Evolutionary conservation across 2,888 invertebrate genomes (phyloP).

Genomic region (Sturmia bella): DNA sequence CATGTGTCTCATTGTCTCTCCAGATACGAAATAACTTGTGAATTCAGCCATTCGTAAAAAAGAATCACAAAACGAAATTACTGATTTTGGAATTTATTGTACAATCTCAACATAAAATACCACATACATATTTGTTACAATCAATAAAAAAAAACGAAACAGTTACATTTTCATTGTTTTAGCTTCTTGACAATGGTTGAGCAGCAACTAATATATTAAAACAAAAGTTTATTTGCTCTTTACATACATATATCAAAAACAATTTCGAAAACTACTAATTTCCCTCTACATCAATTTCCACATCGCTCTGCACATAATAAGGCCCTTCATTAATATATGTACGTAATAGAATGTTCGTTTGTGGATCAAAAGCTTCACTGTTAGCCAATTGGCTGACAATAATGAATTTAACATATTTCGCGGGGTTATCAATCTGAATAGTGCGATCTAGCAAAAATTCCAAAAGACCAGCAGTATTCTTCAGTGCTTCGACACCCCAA

Average conservation of each 20-base stretch:
- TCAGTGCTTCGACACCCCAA: conserved; percentile 91
- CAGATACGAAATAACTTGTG: too few species aligned
- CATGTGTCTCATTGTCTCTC: too few species aligned
- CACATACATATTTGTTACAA: too few species aligned
- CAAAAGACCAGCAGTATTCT: conserved; percentile 86
- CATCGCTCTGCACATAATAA: conserved; percentile 86
- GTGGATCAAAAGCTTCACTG: conserved; percentile 85
- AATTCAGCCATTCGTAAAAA: too few species aligned
- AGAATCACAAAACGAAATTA: too few species aligned
- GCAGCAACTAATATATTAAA: not conserved
- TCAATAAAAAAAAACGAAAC: too few species aligned
- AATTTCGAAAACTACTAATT: conserved; percentile 63
- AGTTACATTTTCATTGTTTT: too few species aligned
- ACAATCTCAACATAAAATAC: too few species aligned
- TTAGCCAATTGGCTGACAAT: conserved; percentile 86
- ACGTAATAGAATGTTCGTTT: conserved; percentile 85
- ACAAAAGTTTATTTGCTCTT: not conserved
- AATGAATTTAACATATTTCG: conserved; percentile 86
- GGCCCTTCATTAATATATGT: conserved; percentile 90
- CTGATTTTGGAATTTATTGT: too few species aligned
- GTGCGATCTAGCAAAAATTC: conserved; percentile 91
- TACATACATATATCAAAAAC: too few species aligned
- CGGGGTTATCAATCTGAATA: conserved; percentile 85
- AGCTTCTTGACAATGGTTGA: too few species aligned
- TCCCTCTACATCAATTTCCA: conserved; percentile 90